Conservation (phyloP, 2,797 vertebrate genomes). For the Luscinia megarhynchos region DNA sequence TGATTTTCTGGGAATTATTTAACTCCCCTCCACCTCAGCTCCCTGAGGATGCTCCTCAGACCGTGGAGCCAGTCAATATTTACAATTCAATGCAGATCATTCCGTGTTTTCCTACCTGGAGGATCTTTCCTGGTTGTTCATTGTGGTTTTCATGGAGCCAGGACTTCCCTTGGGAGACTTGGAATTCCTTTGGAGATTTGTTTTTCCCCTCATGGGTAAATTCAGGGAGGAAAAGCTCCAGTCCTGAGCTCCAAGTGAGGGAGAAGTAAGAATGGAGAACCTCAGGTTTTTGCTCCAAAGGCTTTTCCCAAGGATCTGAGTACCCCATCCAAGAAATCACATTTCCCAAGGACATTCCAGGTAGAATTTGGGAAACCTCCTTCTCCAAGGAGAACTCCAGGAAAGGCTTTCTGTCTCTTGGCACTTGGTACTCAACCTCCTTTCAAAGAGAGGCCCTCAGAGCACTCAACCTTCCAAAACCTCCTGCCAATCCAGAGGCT, state of each 20-base stretch:
- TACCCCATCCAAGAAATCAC: background rate
- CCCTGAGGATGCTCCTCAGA: background rate
- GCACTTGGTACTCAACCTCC: background rate
- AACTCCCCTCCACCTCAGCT: background rate
- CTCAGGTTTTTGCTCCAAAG: background rate
- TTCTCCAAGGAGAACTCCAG: background rate
- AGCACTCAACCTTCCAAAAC: background rate
- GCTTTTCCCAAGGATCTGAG: background rate
- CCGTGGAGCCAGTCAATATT: background rate
- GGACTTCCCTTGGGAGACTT: background rate
- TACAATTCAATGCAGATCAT: background rate
- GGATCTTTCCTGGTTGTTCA: background rate
- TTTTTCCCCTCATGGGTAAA: background rate
- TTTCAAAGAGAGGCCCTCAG: constrained; percentile 5
- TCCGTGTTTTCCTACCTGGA: background rate
- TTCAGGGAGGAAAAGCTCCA: background rate
- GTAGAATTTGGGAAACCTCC: background rate
- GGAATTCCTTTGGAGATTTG: background rate
- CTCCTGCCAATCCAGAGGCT: background rate
- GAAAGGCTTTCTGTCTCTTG: background rate
- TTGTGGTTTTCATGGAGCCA: background rate
- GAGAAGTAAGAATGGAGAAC: background rate
- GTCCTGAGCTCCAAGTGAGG: background rate
- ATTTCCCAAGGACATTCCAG: background rate
- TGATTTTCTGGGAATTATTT: background rate